Base-by-base conservation (phyloP, 2,113 vertebrate genomes). In the Oryzias javanicus region DNA sequence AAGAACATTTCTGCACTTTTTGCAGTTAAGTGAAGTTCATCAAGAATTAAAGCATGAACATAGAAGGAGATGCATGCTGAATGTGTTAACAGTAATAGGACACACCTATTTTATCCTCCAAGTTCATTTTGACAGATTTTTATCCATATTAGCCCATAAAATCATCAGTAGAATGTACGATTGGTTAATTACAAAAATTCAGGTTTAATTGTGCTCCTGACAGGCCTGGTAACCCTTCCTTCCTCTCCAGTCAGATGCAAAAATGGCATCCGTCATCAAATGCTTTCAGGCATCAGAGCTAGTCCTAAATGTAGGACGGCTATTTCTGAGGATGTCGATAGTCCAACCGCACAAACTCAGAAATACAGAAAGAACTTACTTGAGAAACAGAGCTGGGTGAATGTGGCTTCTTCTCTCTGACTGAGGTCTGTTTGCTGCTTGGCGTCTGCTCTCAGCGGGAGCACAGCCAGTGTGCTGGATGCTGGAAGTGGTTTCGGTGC, bases 401-500 rank as follows among this genome's bases (percentile, higher is more conserved):
- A 35, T 19, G 13, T 15, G n/a, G 55, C 64, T 53, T 64, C 50
- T 69, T 56, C 42, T 15, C 44, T 15, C 52, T 56, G 49, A 82
- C 80, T 85, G 76, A 79, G 70, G 72, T 42, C 60, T 64, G 60
- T 74, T 83, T 83, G 84, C 83, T 78, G 53, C 55, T 57, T 20
- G 15, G 49, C 58, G 60, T 73, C 68, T 54, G 76, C 59, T 68
- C 52, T 42, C 72, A 65, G 65, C 71, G 64, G 71, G 58, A 51
- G 71, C 66, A 54, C 64, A 73, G 68, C 74, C 60, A 59, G 42
- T 6, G 35, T 77, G 87, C 85, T 86, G 87, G 76, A 59, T 15
- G 42, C 49, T 76, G 74, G 72, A 85, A 86, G 62, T 86, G 84
- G 87, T 79, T 35, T 90, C 73, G 82, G 74, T 64, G 80, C 74